These are phyloP conservation scores for Montipora cactus DNA, from an alignment of 64 coral and sea anemone genomes.

Conservation along the genomic window DNA sequence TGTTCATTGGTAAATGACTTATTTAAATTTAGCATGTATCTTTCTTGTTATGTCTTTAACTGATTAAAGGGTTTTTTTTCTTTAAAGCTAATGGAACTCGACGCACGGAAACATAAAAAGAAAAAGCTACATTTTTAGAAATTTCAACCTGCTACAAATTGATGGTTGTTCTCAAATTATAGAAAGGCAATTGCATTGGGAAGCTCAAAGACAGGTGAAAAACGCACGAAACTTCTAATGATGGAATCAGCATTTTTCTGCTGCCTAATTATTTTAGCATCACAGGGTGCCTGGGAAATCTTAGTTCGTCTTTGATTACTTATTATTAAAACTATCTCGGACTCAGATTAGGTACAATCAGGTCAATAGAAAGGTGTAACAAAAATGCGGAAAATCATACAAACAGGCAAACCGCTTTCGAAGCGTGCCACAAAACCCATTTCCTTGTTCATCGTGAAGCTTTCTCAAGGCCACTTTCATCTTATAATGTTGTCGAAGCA, in stretches of 20 bases:
- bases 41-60: conserved; percentile 93
- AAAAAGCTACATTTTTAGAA: not conserved
- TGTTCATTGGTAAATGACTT: conserved; percentile 94
- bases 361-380: conserved; percentile 13
- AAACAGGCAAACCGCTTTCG: not conserved
- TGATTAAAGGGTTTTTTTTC: conserved; percentile 75
- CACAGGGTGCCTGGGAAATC: conserved; percentile 41
- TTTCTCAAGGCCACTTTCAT: not conserved
- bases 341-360: conserved; percentile 55
- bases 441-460: not conserved
- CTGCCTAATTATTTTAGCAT: conserved; percentile 17
- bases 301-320: conserved; percentile 44
- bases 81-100: conserved; percentile 5
- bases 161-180: not conserved
- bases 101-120: not conserved
- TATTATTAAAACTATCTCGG: conserved; percentile 29
- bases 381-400: not conserved
- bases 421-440: not conserved
- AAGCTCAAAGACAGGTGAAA: not conserved
- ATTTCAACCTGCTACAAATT: not conserved
- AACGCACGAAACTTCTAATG: not conserved
- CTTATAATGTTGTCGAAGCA: not conserved
- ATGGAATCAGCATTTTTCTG: conserved; percentile 1
- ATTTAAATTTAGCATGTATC: conserved; percentile 97
- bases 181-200: not conserved